Conservation (phyloP, 2,888 invertebrate genomes). For the Drosophila nr. perissopoda region DNA sequence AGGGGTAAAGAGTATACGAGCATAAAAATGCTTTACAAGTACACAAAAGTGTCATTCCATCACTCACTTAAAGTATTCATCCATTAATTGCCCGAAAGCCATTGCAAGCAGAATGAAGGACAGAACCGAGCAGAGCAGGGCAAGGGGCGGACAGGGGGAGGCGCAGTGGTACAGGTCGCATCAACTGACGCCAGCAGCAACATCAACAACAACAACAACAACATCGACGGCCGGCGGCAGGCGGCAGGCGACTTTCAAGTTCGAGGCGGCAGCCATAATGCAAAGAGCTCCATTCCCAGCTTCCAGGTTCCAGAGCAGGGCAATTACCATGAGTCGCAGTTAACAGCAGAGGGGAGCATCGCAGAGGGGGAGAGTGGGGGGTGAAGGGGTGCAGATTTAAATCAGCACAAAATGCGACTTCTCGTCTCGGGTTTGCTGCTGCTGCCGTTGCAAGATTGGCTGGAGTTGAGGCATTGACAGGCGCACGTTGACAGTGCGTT, state of each 20-base stretch:
- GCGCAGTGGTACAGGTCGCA: slow-evolving; percentile 38
- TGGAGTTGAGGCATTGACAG: slow-evolving; percentile 48
- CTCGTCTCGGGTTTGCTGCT: background rate
- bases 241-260: slow-evolving; percentile 70
- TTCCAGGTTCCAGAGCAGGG: slow-evolving; percentile 33
- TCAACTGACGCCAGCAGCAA: slow-evolving; percentile 69
- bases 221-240: slow-evolving; percentile 22
- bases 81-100: slow-evolving; percentile 84
- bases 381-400: slow-evolving; percentile 59
- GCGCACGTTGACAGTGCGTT: slow-evolving; percentile 65
- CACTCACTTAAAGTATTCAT: slow-evolving; percentile 84
- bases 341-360: slow-evolving; percentile 12
- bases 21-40: slow-evolving; percentile 80
- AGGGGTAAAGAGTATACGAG: slow-evolving; percentile 31
- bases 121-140: slow-evolving; percentile 13
- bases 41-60: slow-evolving; percentile 83
- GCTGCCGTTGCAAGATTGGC: slow-evolving; percentile 40
- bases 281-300: slow-evolving; percentile 69
- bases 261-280: slow-evolving; percentile 77
- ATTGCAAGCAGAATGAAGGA: slow-evolving; percentile 52
- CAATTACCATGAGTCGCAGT: slow-evolving; percentile 79
- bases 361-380: background rate
- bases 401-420: slow-evolving; percentile 64
- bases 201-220: slow-evolving; percentile 28
- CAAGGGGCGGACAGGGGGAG: slow-evolving; percentile 1